Conservation (phyloP, 2,888 invertebrate species). For the Acleris laterana region DNA sequence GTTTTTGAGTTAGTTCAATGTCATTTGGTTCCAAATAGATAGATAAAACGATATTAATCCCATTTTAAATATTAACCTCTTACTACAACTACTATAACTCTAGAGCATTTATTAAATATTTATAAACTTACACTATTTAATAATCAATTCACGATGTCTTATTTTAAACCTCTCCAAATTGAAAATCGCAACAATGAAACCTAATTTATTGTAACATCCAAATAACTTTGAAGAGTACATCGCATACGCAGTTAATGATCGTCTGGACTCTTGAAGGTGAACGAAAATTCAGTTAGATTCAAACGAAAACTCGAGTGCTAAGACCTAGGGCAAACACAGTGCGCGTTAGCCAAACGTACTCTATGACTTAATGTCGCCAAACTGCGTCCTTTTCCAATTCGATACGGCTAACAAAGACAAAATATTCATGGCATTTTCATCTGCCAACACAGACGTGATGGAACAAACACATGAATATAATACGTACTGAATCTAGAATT, state of each 20-base stretch:
- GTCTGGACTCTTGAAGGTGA: slow-evolving; percentile 74
- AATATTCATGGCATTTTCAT: slow-evolving; percentile 80
- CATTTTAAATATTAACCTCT: too few relatives aligned
- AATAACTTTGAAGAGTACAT: slow-evolving; percentile 64
- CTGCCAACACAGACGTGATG: slow-evolving; percentile 77
- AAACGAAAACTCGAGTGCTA: slow-evolving; percentile 63
- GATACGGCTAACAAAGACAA: slow-evolving; percentile 66
- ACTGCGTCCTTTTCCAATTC: slow-evolving; percentile 62
- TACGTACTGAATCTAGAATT: slow-evolving; percentile 71
- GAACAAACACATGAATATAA: slow-evolving; percentile 82
- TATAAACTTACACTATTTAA: too few relatives aligned
- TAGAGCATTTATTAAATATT: too few relatives aligned
- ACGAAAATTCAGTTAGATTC: slow-evolving; percentile 64
- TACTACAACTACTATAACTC: too few relatives aligned
- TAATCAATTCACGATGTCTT: not conserved
- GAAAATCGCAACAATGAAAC: slow-evolving; percentile 40
- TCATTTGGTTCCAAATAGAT: too few relatives aligned
- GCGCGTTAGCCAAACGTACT: slow-evolving; percentile 68
- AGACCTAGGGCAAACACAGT: slow-evolving; percentile 66
- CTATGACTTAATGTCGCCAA: slow-evolving; percentile 74
- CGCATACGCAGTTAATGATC: slow-evolving; percentile 46
- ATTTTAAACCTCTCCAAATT: slow-evolving; percentile 35
- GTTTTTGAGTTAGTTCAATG: not conserved
- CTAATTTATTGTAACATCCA: slow-evolving; percentile 40
- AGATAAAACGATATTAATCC: too few relatives aligned